Conservation (phyloP, 1,140 invertebrate genomes). For the Drosophila orena region DNA sequence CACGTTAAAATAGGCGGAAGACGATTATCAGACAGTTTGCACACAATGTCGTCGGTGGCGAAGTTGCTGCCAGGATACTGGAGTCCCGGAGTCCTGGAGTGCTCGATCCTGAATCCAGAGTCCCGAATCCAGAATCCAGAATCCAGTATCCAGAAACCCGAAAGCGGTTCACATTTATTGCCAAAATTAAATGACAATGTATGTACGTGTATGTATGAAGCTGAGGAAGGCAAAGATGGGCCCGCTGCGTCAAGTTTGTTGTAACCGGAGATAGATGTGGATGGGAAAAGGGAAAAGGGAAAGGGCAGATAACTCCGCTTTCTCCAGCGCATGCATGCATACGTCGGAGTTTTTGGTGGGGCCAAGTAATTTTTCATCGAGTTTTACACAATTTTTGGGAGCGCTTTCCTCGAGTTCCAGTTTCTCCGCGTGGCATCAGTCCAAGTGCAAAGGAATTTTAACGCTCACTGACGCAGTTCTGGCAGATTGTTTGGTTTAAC, state of each 20-base stretch:
- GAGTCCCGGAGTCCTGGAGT: slow-evolving; percentile 1
- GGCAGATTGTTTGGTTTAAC: slow-evolving; percentile 76
- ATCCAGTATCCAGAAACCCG: neutral
- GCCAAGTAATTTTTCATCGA: slow-evolving; percentile 75
- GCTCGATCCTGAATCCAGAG: neutral
- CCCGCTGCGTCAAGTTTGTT: slow-evolving; percentile 43
- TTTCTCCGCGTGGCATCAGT: slow-evolving; percentile 49
- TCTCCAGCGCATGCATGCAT: neutral
- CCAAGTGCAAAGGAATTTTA: slow-evolving; percentile 81
- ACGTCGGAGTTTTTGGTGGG: slow-evolving; percentile 13
- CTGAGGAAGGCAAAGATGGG: slow-evolving; percentile 45
- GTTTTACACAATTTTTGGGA: slow-evolving; percentile 60
- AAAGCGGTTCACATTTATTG: slow-evolving; percentile 73
- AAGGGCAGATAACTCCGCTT: slow-evolving; percentile 19
- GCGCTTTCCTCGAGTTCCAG: slow-evolving; percentile 17
- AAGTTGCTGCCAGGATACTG: neutral
- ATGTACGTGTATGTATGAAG: slow-evolving; percentile 83
- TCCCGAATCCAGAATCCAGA: neutral
- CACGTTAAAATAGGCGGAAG: slow-evolving; percentile 81
- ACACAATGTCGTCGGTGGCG: slow-evolving; percentile 69
- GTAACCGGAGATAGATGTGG: slow-evolving; percentile 64
- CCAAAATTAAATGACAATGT: slow-evolving; percentile 84
- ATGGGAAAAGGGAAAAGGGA: neutral
- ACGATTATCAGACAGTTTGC: slow-evolving; percentile 83
- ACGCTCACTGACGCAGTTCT: slow-evolving; percentile 69